Base-by-base conservation (phyloP, 2,113 vertebrate genomes). In the Spea bombifrons region DNA sequence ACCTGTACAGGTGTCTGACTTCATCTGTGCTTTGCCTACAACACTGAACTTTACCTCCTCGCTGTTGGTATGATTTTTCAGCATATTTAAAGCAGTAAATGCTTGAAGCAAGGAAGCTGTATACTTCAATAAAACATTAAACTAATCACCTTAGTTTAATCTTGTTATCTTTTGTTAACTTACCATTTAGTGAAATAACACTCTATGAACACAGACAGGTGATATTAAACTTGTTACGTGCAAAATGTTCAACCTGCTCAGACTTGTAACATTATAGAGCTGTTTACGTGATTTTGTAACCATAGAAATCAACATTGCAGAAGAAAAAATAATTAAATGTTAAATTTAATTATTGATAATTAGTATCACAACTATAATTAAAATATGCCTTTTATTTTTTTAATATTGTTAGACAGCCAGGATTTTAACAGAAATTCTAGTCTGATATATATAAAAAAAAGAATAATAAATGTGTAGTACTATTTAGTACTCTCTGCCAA, bases 241-340 rank as follows among this genome's bases (percentile, higher is more conserved):
- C 55, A 59, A 59, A 59, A 59, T 13, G 8, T 59, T 53, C n/a
- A 68, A 7, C 75, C 5, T 68, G 75, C 53, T 69, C 75, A 76
- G 53, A 76, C 75, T 5, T 84, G 85, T 5, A 2, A 75, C 2
- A 13, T 59, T 59, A 2, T 74, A 73, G 61, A 82, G 69, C 75
- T 86, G 81, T 84, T 89, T 82, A 75, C 81, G 48, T 61, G 82
- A 44, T 44, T 71, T 73, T 52, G 86, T 84, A 88, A 87, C 82
- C 80, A 85, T 83, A 84, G 87, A 83, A 82, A 84, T 73, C 74
- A 78, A 87, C 81, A 75, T 82, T 59, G 66, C 59, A 16, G 76
- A 85, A 80, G 83, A 86, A 66, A 16, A 45, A 84, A 78, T 77
- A 57, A 77, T 80, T 75, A 84, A 84, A 83, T 81, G 81, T 88